phyloP scores from a whole-genome alignment of 2,888 invertebrate species.

The Noctua comes region DNA sequence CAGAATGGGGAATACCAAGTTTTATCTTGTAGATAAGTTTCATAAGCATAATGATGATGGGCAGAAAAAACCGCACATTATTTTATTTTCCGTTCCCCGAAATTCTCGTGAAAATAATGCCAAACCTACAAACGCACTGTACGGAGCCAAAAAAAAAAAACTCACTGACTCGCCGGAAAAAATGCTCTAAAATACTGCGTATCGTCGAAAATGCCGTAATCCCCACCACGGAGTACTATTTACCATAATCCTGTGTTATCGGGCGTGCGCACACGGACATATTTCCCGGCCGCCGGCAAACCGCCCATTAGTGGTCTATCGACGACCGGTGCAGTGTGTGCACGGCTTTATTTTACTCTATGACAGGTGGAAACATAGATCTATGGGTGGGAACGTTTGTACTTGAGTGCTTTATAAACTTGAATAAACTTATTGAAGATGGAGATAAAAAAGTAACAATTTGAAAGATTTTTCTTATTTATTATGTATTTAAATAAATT shows the following conservation, averaged over 20 bases:
- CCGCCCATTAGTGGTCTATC: conserved; percentile 63
- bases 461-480: neutral
- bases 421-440: neutral
- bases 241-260: conserved; percentile 82
- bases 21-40: neutral
- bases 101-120: neutral
- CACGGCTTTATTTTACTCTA: conserved; percentile 33
- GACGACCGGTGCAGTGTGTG: conserved; percentile 48
- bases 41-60: neutral
- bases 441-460: too few relatives aligned
- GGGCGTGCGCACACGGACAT: conserved; percentile 76
- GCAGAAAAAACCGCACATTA: neutral
- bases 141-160: neutral
- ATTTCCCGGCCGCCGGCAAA: conserved; percentile 69
- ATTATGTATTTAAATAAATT: neutral
- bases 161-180: conserved; percentile 70
- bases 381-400: neutral
- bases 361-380: conserved; percentile 16
- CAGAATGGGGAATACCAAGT: neutral
- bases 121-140: neutral
- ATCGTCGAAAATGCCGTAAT: conserved; percentile 78
- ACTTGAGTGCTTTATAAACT: neutral
- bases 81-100: neutral
- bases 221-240: conserved; percentile 76
- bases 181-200: conserved; percentile 76